These are phyloP conservation scores for Cacatua alba DNA, from an alignment of 2,113 vertebrate species.

Conservation along the genomic window DNA sequence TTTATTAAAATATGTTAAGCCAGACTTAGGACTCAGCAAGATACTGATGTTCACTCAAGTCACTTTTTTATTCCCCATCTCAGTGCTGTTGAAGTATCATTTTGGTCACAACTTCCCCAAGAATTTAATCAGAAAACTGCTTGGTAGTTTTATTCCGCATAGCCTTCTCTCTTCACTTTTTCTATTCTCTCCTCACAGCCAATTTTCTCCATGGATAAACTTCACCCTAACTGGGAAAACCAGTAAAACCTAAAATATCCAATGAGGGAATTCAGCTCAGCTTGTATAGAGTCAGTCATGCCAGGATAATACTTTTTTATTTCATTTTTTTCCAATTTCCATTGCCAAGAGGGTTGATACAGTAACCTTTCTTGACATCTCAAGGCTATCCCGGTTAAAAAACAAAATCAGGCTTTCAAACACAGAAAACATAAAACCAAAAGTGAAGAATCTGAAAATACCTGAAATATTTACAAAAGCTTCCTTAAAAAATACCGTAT, in stretches of 20 bases:
- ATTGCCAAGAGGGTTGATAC: background rate
- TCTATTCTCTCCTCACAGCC: background rate
- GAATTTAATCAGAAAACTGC: background rate
- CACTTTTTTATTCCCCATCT: background rate
- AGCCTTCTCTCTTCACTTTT: background rate
- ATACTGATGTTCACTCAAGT: background rate
- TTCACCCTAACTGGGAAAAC: background rate
- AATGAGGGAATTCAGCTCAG: background rate
- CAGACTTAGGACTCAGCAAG: background rate
- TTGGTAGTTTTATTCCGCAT: rapidly evolving
- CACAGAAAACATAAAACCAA: background rate
- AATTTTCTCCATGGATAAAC: slow-evolving; percentile 57
- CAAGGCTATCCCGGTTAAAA: background rate
- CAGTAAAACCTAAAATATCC: background rate
- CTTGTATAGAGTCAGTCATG: background rate
- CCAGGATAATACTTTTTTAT: background rate
- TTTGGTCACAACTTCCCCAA: background rate
- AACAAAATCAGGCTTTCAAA: background rate
- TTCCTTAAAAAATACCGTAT: background rate
- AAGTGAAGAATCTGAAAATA: background rate
- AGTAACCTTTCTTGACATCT: background rate
- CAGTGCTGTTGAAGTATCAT: background rate
- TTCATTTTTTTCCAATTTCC: background rate
- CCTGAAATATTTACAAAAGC: background rate
- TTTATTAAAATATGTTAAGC: background rate